Base-by-base conservation (phyloP, 2,113 vertebrate genomes). In the Camarhynchus parvulus region DNA sequence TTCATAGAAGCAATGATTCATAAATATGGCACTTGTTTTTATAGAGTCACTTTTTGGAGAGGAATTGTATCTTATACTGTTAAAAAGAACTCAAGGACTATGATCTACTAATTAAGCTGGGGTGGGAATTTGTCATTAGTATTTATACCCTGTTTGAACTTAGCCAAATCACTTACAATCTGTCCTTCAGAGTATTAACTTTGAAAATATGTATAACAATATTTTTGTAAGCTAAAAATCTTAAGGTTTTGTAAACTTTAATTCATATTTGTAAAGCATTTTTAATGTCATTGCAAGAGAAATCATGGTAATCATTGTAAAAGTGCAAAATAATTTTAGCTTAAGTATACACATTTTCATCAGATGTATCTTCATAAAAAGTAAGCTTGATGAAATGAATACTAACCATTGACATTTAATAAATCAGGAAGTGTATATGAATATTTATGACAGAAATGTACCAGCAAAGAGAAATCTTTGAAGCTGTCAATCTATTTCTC, bases 401-500 rank as follows among this genome's bases (percentile, higher is more conserved):
- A 61, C 46, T 83, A 80, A 59, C 67, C n/a, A 86, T 7, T 61
- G 46, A 53, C 63, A 74, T 62, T 83, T 67, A 91, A 76, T 87
- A 89, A 84, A 85, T 91, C 42, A 88, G 42, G 10, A 56, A 70
- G 22, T 23, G 3, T 47, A 73, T 39, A 74, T 42, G 46, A 92
- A 77, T 70, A 90, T 69, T 83, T 85, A 83, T 77, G 72, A 66
- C 20, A 44, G 62, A 94, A 95, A 87, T 37, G 22, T 87, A 76
- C 21, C 27, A 69, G 28, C 15, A 82, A 87, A 68, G 67, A 73
- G 37, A 94, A 80, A 70, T 37, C 46, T 86, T 80, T 90, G 75
- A 91, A 88, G 42, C 3, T 85, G 53, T 55, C 0, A 0, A 46
- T 78, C 46, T 46, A 33, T 83, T 78, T 69, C 50, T 83, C 12